Percentiles rank a stretch among this genome's conserved stretches.
These are phyloP conservation scores for Papilio aristodemus DNA, from an alignment of 1,140 invertebrate genomes.

Conservation along the genomic window DNA sequence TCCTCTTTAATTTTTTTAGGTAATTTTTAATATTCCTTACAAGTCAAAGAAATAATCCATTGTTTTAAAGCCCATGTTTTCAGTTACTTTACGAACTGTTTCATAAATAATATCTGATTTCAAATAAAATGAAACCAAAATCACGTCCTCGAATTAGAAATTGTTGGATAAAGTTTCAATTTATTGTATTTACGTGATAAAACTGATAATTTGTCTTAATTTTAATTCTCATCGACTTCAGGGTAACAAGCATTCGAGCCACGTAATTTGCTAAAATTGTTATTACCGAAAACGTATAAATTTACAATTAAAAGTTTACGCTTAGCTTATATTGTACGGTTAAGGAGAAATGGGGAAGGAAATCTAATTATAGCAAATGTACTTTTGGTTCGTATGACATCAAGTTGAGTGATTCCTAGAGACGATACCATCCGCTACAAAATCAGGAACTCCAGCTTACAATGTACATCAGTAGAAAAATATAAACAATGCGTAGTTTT, in stretches of 20 bases:
- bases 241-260: background rate
- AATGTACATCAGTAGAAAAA: background rate
- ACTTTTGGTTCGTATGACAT: background rate
- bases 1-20: too few species aligned
- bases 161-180: conserved; percentile 9
- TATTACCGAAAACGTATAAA: background rate
- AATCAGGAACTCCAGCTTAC: too few species aligned
- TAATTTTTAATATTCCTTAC: too few species aligned
- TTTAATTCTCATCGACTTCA: background rate
- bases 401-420: too few species aligned
- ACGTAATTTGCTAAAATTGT: conserved; percentile 10
- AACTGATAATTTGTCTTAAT: background rate
- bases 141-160: background rate
- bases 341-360: background rate
- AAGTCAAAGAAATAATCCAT: too few species aligned
- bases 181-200: conserved; percentile 17
- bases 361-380: background rate
- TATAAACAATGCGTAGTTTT: too few species aligned
- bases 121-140: background rate
- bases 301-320: background rate
- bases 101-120: background rate
- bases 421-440: too few species aligned
- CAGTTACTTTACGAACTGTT: background rate
- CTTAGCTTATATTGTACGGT: background rate
- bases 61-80: too few species aligned